Evolutionary conservation across 2,888 invertebrate genomes (phyloP).

Genomic region (Charanyca ferruginea): DNA sequence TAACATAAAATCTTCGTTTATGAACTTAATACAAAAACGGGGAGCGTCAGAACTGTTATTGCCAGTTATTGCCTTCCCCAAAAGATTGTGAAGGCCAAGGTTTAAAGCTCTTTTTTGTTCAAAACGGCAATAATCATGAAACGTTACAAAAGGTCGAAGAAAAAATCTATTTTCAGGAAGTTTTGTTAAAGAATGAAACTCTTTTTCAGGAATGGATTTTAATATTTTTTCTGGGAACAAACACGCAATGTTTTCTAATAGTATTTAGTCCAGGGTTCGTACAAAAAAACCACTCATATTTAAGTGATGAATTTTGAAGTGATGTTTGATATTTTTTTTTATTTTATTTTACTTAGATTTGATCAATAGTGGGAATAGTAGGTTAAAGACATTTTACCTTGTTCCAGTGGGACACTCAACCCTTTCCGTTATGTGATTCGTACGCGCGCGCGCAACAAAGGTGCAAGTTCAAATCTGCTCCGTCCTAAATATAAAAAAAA

Average conservation of each 20-base stretch:
- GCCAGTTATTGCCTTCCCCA: constrained; percentile 21
- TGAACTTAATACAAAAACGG: constrained; percentile 37
- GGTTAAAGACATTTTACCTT: too few relatives aligned
- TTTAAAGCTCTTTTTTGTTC: constrained; percentile 36
- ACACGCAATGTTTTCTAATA: background rate
- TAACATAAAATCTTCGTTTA: constrained; percentile 18
- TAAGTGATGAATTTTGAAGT: too few relatives aligned
- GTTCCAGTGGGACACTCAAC: too few relatives aligned
- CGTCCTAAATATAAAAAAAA: too few relatives aligned
- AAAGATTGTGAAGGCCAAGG: constrained; percentile 28
- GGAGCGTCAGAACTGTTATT: constrained; percentile 32
- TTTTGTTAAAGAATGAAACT: constrained; percentile 12
- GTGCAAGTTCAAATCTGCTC: too few relatives aligned
- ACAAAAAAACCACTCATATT: too few relatives aligned
- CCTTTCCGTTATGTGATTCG: too few relatives aligned
- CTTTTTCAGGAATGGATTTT: background rate
- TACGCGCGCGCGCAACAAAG: too few relatives aligned
- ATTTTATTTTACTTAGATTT: too few relatives aligned
- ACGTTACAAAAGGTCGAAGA: constrained; percentile 26
- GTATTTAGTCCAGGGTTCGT: too few relatives aligned
- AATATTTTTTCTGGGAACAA: background rate
- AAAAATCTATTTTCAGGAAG: constrained; percentile 24
- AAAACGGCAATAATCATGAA: constrained; percentile 46
- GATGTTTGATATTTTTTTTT: too few relatives aligned
- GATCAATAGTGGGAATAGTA: too few relatives aligned